Evolutionary conservation across 2,113 vertebrate species (phyloP).

Genomic region (Willisornis vidua): DNA sequence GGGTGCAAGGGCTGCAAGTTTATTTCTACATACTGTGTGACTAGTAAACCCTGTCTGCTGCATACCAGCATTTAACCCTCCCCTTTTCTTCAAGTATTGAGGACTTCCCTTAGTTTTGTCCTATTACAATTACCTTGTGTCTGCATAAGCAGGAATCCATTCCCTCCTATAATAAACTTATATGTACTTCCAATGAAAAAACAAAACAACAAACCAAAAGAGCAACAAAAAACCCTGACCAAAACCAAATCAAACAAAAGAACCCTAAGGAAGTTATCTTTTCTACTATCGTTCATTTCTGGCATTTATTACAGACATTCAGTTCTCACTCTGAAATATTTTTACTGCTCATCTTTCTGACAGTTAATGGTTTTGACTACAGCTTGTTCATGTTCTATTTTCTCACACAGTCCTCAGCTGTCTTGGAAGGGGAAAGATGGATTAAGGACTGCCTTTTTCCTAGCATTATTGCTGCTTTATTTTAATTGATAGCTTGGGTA

Average conservation of each 20-base stretch:
- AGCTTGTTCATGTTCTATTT: constrained; percentile 14
- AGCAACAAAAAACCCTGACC: background rate
- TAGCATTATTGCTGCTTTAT: background rate
- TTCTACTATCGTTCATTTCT: background rate
- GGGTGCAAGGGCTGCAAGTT: background rate
- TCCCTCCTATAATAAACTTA: background rate
- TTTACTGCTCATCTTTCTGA: constrained; percentile 16
- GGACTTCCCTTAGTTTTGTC: background rate
- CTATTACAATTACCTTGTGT: background rate
- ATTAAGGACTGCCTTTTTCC: constrained; percentile 7
- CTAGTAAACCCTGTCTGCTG: background rate
- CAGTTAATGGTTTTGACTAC: constrained; percentile 27
- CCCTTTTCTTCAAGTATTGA: background rate
- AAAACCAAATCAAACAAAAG: background rate
- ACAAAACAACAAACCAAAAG: background rate
- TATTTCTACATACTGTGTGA: background rate
- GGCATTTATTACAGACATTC: constrained; percentile 7
- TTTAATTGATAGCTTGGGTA: constrained; percentile 24
- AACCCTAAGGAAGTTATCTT: background rate
- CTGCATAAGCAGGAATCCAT: background rate
- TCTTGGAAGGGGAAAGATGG: background rate
- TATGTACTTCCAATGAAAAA: background rate
- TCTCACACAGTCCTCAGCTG: background rate
- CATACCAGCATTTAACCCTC: background rate
- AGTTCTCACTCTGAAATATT: background rate